Evolutionary conservation across 2,888 invertebrate genomes (phyloP).

Genomic region (Orthosia gracilis): DNA sequence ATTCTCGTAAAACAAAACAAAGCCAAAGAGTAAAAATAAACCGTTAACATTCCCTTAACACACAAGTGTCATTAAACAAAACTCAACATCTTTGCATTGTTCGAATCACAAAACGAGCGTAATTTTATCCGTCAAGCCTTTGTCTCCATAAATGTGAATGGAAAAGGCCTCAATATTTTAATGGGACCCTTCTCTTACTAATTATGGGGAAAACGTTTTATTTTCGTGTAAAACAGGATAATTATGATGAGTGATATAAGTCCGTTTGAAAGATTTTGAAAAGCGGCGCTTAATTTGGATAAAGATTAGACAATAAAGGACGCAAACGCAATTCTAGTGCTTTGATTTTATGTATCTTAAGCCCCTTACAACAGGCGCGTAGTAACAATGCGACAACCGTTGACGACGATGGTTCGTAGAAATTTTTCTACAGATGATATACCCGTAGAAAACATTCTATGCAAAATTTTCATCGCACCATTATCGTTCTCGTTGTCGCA

Average conservation of each 20-base stretch:
- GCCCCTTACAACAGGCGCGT: too few species aligned
- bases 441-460: too few species aligned
- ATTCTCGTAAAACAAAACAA: background rate
- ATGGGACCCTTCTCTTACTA: constrained; percentile 31
- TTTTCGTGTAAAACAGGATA: constrained; percentile 37
- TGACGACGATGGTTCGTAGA: too few species aligned
- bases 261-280: constrained; percentile 18
- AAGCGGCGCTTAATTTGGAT: background rate
- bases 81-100: constrained; percentile 42
- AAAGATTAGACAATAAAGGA: too few species aligned
- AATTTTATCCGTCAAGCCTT: constrained; percentile 57
- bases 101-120: constrained; percentile 60
- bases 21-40: constrained; percentile 6
- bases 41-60: constrained; percentile 13
- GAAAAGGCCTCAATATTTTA: constrained; percentile 44
- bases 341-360: too few species aligned
- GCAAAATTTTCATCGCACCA: too few species aligned
- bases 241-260: constrained; percentile 8
- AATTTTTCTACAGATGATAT: too few species aligned
- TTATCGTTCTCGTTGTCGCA: too few species aligned
- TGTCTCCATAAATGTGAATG: constrained; percentile 48
- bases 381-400: too few species aligned
- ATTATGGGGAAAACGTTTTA: constrained; percentile 51
- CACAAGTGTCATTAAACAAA: constrained; percentile 42
- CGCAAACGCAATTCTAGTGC: too few species aligned